Percentiles rank a stretch among this genome's conserved stretches.
Conservation (phyloP, 2,888 invertebrate species). For the Gasteruption jaculator region DNA sequence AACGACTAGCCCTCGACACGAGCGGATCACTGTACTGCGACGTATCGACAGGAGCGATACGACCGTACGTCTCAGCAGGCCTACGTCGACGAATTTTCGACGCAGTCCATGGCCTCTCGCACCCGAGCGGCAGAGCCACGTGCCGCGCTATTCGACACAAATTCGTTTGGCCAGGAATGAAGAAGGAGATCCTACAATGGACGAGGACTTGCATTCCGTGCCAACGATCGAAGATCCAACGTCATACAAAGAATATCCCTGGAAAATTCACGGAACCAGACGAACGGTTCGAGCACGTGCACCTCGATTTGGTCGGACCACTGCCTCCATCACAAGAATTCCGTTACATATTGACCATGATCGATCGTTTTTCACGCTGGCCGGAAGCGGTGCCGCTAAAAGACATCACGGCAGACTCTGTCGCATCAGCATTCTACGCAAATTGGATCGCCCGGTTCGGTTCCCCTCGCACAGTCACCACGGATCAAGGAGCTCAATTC, state of each 20-base stretch:
- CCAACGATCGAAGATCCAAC: slow-evolving; percentile 34
- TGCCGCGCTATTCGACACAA: slow-evolving; percentile 21
- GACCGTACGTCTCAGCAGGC: slow-evolving; percentile 23
- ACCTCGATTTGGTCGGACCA: slow-evolving; percentile 23
- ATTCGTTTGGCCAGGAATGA: slow-evolving; percentile 31
- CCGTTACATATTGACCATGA: slow-evolving; percentile 18
- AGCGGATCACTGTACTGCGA: slow-evolving; percentile 14
- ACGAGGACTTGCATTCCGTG: slow-evolving; percentile 30
- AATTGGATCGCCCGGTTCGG: slow-evolving; percentile 33
- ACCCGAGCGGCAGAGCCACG: slow-evolving; percentile 22
- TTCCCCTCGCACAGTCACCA: slow-evolving; percentile 20
- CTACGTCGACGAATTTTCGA: slow-evolving; percentile 20
- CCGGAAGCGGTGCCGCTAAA: slow-evolving; percentile 20
- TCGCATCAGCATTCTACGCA: slow-evolving; percentile 13
- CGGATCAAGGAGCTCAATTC: slow-evolving; percentile 32
- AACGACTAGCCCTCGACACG: slow-evolving; percentile 2
- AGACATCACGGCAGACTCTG: slow-evolving; percentile 16
- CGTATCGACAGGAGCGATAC: slow-evolving; percentile 10
- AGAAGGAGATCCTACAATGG: slow-evolving; percentile 30
- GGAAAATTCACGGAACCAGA: slow-evolving; percentile 22
- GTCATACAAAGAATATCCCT: slow-evolving; percentile 26
- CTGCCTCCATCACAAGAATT: slow-evolving; percentile 13
- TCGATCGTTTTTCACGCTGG: slow-evolving; percentile 21
- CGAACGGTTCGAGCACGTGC: slow-evolving; percentile 25
- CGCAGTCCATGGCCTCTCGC: slow-evolving; percentile 19